Percentiles rank a stretch among this genome's conserved stretches.
These are phyloP conservation scores for Rhipidura dahli DNA, from an alignment of 2,113 vertebrate species.

Conservation along the genomic window DNA sequence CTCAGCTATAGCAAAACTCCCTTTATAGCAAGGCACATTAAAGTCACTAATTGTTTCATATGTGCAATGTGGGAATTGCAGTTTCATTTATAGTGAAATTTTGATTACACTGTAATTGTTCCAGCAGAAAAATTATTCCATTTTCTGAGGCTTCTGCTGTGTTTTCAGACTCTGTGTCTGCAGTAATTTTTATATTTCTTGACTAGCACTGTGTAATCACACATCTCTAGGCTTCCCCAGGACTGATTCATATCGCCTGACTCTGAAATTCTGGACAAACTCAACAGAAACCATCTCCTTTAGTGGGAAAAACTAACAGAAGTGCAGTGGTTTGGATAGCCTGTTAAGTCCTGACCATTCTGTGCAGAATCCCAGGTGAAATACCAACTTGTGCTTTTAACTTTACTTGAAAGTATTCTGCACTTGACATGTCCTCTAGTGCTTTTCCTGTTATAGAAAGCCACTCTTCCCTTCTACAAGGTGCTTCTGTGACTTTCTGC, in stretches of 20 bases:
- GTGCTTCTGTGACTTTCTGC: neutral
- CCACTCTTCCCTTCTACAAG: neutral
- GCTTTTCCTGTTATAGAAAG: neutral
- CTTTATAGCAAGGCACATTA: constrained; percentile 13
- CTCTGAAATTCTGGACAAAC: constrained; percentile 15
- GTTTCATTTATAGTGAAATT: constrained; percentile 52
- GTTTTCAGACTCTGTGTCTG: constrained; percentile 3
- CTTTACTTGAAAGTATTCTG: neutral
- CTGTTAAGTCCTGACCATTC: neutral
- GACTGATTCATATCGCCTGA: constrained; percentile 6
- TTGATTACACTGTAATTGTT: constrained; percentile 55
- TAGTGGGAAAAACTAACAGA: neutral
- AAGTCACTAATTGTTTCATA: constrained; percentile 63
- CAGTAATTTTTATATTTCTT: constrained; percentile 20
- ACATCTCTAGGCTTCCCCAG: constrained; percentile 6
- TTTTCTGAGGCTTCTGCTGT: constrained; percentile 41
- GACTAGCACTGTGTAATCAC: neutral
- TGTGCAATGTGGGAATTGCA: constrained; percentile 52
- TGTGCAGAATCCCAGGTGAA: neutral
- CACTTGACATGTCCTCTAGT: neutral
- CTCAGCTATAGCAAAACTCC: neutral
- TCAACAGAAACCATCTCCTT: neutral
- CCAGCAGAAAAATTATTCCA: constrained; percentile 11
- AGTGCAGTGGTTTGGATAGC: neutral
- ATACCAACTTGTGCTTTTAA: neutral